Base-by-base conservation (phyloP, 2,888 invertebrate genomes). In the Dinocampus coccinellae region DNA sequence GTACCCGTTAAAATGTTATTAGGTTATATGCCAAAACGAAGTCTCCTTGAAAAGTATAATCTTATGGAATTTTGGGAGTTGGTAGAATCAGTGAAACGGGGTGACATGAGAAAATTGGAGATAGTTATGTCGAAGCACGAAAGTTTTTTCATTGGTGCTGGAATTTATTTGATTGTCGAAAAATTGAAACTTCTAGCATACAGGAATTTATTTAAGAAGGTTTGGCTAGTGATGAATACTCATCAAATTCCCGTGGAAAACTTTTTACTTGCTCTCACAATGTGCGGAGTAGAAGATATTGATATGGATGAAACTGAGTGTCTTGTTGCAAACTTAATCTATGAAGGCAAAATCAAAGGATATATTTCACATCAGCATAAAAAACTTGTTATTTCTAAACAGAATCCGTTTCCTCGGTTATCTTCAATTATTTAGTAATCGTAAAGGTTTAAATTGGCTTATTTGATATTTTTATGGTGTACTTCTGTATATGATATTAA, bases 291-390 rank as follows among this genome's bases (percentile, higher is more conserved):
- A 75, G 92, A 92, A 39, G 96, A 97, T 83, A 94, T 97, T 2
- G 96, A 97, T 85, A 90, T 94, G 79, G 98, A 98, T 86, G 98
- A 99, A 88, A 96, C 97, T 0, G 95, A 97, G 81, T 99, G 99
- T 88, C 95, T 99, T 81, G 92, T 99, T 2, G 97, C 98, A 1
- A 99, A 98, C 90, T 91, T 99, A 68, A 99, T 99, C 81, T 96
- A 92, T 84, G 97, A 98, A 88, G 97, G 97, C 26, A 98, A 97
- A 89, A 97, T 99, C 80, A 98, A 98, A 87, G 99, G 99, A 0
- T 99, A 99, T 88, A 97, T 99, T 83, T 98, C 98, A 0, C 95
- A 97, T 89, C 95, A 96, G 80, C 98, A 99, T 88, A 94, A 97
- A 86, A 98, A 98, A 88, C 91, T 99, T 70, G 99, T 99, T 61